A percentile compares a stretch with the other conserved stretches of the same genome.
These are phyloP conservation scores for Keiferia lycopersicella DNA, from an alignment of 2,888 invertebrate species.

Conservation along the genomic window DNA sequence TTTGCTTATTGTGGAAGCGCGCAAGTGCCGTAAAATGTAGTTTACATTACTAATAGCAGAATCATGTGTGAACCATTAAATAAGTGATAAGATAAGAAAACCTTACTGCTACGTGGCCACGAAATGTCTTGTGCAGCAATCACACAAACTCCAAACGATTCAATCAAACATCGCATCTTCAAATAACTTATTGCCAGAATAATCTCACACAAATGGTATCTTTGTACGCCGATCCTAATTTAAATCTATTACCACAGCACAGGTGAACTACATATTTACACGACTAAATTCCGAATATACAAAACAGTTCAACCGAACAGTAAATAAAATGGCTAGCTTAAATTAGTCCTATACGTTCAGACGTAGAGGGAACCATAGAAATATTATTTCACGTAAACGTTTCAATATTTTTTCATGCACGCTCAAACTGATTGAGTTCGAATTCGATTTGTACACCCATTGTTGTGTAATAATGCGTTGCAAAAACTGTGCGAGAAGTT, in stretches of 20 bases:
- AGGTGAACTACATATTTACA: constrained; percentile 27
- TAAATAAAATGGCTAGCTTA: neutral
- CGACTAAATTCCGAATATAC: constrained; percentile 15
- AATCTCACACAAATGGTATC: constrained; percentile 12
- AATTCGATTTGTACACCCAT: too few species aligned
- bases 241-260: constrained; percentile 21
- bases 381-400: too few species aligned
- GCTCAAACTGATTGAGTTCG: too few species aligned
- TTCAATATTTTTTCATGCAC: too few species aligned
- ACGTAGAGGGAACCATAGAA: too few species aligned
- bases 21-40: neutral
- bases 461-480: too few species aligned
- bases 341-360: neutral
- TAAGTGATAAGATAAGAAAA: constrained; percentile 7
- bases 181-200: constrained; percentile 6
- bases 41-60: neutral
- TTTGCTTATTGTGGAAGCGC: neutral
- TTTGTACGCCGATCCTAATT: constrained; percentile 9
- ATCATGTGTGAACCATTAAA: neutral
- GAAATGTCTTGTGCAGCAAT: neutral
- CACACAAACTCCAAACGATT: neutral
- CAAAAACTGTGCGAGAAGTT: too few species aligned
- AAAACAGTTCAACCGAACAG: neutral
- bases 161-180: constrained; percentile 8
- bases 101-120: neutral